Evolutionary conservation across 2,888 invertebrate species (phyloP), one percentile per base, ranked within the genome.

Genomic region (Drosophila neotestacea): DNA sequence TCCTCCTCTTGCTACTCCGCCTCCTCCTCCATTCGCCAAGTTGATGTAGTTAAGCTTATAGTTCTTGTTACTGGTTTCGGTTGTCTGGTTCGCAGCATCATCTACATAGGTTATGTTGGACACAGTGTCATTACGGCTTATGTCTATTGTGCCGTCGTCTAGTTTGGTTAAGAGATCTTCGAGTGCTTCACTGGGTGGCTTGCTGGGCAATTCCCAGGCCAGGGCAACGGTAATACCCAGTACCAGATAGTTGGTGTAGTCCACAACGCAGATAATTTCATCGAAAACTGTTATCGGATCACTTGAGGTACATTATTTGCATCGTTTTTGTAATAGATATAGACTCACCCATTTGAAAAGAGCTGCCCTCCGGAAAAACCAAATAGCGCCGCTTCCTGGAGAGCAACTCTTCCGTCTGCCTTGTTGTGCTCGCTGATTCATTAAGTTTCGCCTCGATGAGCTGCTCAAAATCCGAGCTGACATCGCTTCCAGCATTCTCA

Each of bases 181-280:
- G 0, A 92, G 59, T 30, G 90, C 86, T 74, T 92, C 92, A 69
- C 91, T 92, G 5, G 92, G 91, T 4, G 93, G 94, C 70, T 95
- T 94, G 74, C 95, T 95, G 0, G 96, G 96, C 46, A 96, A 91
- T 85, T 96, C 95, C 94, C 95, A 96, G 2, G 96, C 96, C 80
- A 96, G 91, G 0, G 96, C 96, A 0, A 96, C 95, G 0, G 96
- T 96, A 52, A 95, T 93, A 0, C 96, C 96, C 82, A 95, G 93
- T 9, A 95, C 94, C 70, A 96, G 94, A 64, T 92, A 91, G 73
- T 93, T 92, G 4, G 91, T 92, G 42, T 88, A 89, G 67, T 92
- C 93, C n/a, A 92, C 92, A 38, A 92, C 85, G 41, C 92, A 92
- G 56, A 92, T 82, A 70, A 92, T 91, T 67, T 91, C 89, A 79